phyloP scores from a whole-genome alignment of 1,140 invertebrate genomes.

The Araneus ventricosus region DNA sequence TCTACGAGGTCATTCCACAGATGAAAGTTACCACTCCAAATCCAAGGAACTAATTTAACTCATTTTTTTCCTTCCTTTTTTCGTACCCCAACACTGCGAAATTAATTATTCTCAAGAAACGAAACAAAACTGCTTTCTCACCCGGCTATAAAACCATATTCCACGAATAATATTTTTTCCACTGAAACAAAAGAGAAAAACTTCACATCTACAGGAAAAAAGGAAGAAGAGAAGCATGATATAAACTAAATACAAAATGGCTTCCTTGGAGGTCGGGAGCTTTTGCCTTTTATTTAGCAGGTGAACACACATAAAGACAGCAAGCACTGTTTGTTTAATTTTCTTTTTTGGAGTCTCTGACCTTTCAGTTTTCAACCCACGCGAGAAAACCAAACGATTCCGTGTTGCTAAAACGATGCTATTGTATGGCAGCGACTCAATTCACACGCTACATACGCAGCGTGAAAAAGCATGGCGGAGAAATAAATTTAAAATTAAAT shows the following conservation, averaged over 20 bases:
- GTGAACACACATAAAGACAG: slow-evolving; percentile 28
- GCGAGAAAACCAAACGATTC: neutral
- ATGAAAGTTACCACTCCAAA: no score
- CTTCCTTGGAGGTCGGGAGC: slow-evolving; percentile 22
- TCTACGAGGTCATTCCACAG: no score
- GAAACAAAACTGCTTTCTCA: neutral
- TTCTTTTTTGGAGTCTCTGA: slow-evolving; percentile 29
- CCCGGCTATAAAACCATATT: slow-evolving; percentile 2
- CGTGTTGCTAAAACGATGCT: neutral
- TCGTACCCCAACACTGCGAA: no score
- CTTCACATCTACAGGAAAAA: neutral
- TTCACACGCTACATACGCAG: neutral
- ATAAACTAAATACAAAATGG: slow-evolving; percentile 5
- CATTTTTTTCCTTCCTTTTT: no score
- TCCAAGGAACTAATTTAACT: no score
- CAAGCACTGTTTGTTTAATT: neutral
- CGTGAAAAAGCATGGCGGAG: neutral
- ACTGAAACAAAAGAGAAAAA: neutral
- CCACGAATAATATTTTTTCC: slow-evolving; percentile 12
- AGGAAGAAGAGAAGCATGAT: neutral
- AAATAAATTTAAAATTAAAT: slow-evolving; percentile 30
- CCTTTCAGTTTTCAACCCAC: slow-evolving; percentile 9
- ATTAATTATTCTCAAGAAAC: neutral
- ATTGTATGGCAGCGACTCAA: neutral
- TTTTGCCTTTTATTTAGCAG: slow-evolving; percentile 38